Evolutionary conservation across 2,113 vertebrate species (phyloP).

Genomic region (Amphiprion ocellaris): DNA sequence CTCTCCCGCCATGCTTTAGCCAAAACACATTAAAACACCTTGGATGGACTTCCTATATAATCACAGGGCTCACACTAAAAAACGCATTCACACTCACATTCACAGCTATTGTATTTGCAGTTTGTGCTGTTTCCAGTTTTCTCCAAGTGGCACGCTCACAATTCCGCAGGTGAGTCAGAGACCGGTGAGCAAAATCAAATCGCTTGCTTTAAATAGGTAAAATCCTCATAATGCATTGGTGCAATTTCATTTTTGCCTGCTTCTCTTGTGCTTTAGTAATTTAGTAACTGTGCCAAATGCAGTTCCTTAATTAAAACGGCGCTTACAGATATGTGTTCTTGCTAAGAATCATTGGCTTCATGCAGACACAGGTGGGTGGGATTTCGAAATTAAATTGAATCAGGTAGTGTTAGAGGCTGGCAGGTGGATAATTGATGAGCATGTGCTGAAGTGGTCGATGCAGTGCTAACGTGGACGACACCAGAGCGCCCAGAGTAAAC

Average conservation of each 20-base stretch:
- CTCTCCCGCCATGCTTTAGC: not conserved
- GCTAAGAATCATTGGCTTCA: conserved; percentile 2
- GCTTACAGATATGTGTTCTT: conserved; percentile 5
- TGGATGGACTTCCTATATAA: not conserved
- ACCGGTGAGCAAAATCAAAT: conserved; percentile 20
- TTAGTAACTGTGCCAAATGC: conserved; percentile 4
- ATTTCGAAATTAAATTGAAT: conserved; percentile 33
- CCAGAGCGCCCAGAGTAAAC: conserved; percentile 26
- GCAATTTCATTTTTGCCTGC: conserved; percentile 19
- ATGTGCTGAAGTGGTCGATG: conserved; percentile 42
- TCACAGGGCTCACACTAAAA: conserved; percentile 12
- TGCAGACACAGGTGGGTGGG: conserved; percentile 33
- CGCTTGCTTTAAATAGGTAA: conserved; percentile 18
- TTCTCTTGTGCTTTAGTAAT: not conserved
- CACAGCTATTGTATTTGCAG: conserved; percentile 5
- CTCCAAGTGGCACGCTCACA: conserved; percentile 5
- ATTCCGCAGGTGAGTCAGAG: conserved; percentile 23
- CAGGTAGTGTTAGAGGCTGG: not conserved
- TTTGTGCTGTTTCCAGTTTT: conserved; percentile 10
- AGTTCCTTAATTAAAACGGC: conserved; percentile 2
- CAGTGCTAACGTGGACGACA: conserved; percentile 11
- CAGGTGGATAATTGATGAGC: conserved; percentile 36
- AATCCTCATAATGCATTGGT: conserved; percentile 1
- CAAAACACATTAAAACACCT: not conserved
- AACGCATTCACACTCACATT: conserved; percentile 11